Percentiles rank a stretch among this genome's conserved stretches.
These are phyloP conservation scores for Callipepla squamata DNA, from an alignment of 2,113 vertebrate species.

Conservation along the genomic window DNA sequence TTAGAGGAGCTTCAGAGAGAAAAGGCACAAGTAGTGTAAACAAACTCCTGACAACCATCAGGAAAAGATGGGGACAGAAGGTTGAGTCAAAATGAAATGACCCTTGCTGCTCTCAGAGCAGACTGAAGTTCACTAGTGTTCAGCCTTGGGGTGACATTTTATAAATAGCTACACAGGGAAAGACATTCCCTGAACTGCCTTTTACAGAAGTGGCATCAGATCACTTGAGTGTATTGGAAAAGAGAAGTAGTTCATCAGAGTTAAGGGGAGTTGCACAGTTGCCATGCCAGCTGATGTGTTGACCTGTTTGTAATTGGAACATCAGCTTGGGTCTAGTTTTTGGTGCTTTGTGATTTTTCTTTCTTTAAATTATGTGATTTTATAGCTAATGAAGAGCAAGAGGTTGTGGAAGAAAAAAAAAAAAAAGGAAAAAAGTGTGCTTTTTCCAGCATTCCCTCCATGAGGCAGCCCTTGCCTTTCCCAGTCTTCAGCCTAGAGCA, in stretches of 20 bases:
- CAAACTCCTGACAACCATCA: fast-evolving
- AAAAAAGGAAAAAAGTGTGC: not conserved
- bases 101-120: not conserved
- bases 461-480: fast-evolving
- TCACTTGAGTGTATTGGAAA: not conserved
- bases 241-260: slow-evolving; percentile 11
- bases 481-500: not conserved
- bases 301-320: slow-evolving; percentile 53
- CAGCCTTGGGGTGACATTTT: not conserved
- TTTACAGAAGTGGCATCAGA: not conserved
- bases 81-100: not conserved
- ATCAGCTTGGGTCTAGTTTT: slow-evolving; percentile 6
- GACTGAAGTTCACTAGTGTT: not conserved
- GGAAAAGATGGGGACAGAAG: not conserved
- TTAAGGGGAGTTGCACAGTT: not conserved
- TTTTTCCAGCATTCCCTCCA: not conserved
- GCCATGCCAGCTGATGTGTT: slow-evolving; percentile 16
- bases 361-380: slow-evolving; percentile 23
- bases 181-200: not conserved
- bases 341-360: not conserved
- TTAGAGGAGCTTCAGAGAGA: not conserved
- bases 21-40: not conserved
- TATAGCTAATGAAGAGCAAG: slow-evolving; percentile 7
- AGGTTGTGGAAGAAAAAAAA: not conserved
- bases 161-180: not conserved